Evolutionary conservation across 2,113 vertebrate species (phyloP), one percentile per base, ranked within the genome.

Genomic region (Promerops cafer): DNA sequence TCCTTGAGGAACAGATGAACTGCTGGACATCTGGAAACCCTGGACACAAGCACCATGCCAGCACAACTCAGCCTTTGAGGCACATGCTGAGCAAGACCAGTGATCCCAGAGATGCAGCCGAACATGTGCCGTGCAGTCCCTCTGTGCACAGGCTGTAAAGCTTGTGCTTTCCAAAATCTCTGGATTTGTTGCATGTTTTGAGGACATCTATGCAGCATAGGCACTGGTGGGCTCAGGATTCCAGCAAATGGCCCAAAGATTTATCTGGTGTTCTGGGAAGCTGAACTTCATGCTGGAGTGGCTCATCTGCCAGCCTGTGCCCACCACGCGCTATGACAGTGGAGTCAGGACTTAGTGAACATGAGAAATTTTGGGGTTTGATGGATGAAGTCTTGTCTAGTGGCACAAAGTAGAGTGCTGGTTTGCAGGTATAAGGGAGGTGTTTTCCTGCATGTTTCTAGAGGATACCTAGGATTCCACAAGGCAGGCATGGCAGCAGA

Each of bases 1-100:
- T 68, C 78, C 37, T 85, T 31, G 30, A 79, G 88, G 74, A 90
- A 75, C 39, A 84, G 68, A 88, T 74, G 50, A 93, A 71, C 75
- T 68, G 70, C 53, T 0, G n/a, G 66, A 79, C 83, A 76, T 80
- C 70, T 85, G 75, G 82, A 94, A 92, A 85, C 83, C 35, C 91
- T 64, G 86, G 57, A 60, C 2, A 3, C 8, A 23, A 88, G 49
- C 33, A 59, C 28, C 2, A 4, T 10, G 63, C 33, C 2, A 0
- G 84, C 81, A 72, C 12, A 83, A 56, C 49, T 85, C 44, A 83
- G 61, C 70, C 82, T 53, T 53, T 21, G 42, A 76, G 93, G 83
- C 85, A 92, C 5, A 20, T 24, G 61, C 57, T 85, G 61, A 88
- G 91, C 53, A 35, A 85, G 70, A 17, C 30, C 65, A 60, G 59